Base-by-base conservation (phyloP, 2,797 vertebrate species). In the Valencia hispanica region DNA sequence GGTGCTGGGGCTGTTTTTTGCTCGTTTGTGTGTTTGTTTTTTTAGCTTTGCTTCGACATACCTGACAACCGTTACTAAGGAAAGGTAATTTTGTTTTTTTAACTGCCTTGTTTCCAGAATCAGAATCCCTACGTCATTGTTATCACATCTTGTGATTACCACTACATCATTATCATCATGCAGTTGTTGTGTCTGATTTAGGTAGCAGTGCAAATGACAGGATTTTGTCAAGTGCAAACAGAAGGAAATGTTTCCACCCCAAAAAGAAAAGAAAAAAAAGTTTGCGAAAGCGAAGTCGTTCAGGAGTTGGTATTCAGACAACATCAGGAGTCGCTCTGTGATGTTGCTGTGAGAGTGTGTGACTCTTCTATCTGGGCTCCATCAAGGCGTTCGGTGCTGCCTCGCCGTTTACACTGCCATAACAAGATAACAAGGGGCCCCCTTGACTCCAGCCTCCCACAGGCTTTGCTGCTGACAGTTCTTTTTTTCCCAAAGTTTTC, bases 361-460 rank as follows among this genome's bases (percentile, higher is more conserved):
- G 81, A 81, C 89, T 90, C 74, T 75, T 93, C 87, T 92, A 93
- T 93, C 92, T 84, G 82, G 89, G 85, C 86, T 92, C 86, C 89
- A 91, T 94, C 93, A 90, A 93, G 88, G 89, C 73, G n/a, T 84
- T 86, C 81, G 72, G 84, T 86, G 90, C 90, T 84, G 87, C 88
- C 79, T 91, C 83, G 79, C 78, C 89, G 78, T 93, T 92, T 87
- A 90, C 84, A 73, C 92, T 92, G 92, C 92, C 83, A 89, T 83
- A 84, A 91, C 85, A 91, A 90, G 93, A 95, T 94, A 94, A 94
- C 90, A 84, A 90, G 87, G 80, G 89, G 82, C 84, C 91, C 90
- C 82, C 91, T 88, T 87, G 86, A 89, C 90, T 91, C 89, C 86
- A 81, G 86, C 88, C 82, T 89, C 87, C 91, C 84, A 88, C 90